Percentiles rank a stretch among this genome's conserved stretches.
Conservation (phyloP, 2,797 vertebrate genomes). For the Triplophysa yarkandensis region DNA sequence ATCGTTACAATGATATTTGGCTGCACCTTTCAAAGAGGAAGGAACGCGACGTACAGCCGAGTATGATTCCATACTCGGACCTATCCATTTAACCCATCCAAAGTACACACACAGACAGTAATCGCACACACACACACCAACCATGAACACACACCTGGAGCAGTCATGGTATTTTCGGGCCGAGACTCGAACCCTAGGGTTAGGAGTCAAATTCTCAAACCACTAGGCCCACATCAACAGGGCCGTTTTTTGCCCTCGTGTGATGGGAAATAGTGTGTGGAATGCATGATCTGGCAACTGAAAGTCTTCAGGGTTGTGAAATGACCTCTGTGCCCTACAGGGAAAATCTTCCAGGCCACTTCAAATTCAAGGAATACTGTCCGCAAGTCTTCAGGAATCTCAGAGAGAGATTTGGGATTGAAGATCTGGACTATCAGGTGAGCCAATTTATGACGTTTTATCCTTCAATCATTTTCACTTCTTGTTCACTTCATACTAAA, state of each 20-base stretch:
- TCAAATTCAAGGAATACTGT: slow-evolving; percentile 97
- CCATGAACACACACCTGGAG: too few relatives aligned
- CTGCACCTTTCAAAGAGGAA: background rate
- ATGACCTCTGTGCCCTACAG: slow-evolving; percentile 65
- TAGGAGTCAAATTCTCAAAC: too few relatives aligned
- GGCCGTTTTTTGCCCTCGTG: background rate
- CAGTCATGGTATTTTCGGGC: too few relatives aligned
- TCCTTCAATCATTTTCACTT: background rate
- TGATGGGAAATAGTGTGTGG: background rate
- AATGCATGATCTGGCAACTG: background rate
- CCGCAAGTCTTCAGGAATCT: slow-evolving; percentile 95
- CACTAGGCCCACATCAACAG: background rate
- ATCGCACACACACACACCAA: too few relatives aligned
- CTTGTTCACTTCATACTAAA: background rate
- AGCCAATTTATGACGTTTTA: too few relatives aligned
- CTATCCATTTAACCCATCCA: too few relatives aligned
- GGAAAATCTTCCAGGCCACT: slow-evolving; percentile 93
- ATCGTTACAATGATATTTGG: background rate
- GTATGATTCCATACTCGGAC: too few relatives aligned
- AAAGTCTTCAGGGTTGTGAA: background rate
- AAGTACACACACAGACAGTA: too few relatives aligned
- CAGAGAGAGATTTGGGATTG: slow-evolving; percentile 88
- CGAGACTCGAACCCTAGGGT: too few relatives aligned
- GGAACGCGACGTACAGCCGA: too few relatives aligned
- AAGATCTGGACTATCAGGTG: slow-evolving; percentile 92